Percentiles rank a stretch among this genome's conserved stretches.
Evolutionary conservation across 2,797 vertebrate genomes (phyloP).

Genomic region (Tenualosa thibaudeaui): DNA sequence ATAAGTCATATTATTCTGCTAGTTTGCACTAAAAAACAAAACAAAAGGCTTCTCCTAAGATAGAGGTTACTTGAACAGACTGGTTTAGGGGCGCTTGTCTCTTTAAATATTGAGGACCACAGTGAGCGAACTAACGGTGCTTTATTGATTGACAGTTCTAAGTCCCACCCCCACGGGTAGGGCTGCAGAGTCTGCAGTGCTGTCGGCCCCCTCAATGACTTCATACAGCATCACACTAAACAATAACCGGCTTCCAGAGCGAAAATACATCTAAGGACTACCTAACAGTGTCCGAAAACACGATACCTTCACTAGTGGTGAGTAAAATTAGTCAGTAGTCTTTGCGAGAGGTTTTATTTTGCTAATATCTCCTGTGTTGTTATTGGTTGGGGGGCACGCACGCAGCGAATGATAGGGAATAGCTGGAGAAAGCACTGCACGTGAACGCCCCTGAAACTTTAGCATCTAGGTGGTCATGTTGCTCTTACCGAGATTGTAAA

Average conservation of each 20-base stretch:
- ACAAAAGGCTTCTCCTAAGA: too few relatives aligned
- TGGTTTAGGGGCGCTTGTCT: not conserved
- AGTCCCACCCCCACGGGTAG: not conserved
- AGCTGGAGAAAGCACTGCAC: not conserved
- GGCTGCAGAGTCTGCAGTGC: not conserved
- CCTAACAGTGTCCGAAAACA: not conserved
- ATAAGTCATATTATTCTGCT: not conserved
- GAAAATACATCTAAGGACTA: not conserved
- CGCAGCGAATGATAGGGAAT: not conserved
- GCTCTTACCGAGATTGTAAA: not conserved
- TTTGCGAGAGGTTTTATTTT: not conserved
- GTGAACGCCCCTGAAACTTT: not conserved
- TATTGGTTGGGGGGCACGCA: not conserved
- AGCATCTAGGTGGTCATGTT: not conserved
- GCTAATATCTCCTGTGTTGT: not conserved
- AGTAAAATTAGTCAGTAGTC: not conserved
- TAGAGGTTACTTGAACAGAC: too few relatives aligned
- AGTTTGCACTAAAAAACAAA: too few relatives aligned
- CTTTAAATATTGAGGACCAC: not conserved
- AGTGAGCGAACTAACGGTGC: not conserved
- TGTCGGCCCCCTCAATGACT: not conserved
- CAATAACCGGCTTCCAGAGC: not conserved
- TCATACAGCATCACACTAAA: not conserved
- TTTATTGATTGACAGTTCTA: slow-evolving; percentile 7
- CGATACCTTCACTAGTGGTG: not conserved